Base-by-base conservation (phyloP, 2,113 vertebrate genomes). In the Elephas maximus region DNA sequence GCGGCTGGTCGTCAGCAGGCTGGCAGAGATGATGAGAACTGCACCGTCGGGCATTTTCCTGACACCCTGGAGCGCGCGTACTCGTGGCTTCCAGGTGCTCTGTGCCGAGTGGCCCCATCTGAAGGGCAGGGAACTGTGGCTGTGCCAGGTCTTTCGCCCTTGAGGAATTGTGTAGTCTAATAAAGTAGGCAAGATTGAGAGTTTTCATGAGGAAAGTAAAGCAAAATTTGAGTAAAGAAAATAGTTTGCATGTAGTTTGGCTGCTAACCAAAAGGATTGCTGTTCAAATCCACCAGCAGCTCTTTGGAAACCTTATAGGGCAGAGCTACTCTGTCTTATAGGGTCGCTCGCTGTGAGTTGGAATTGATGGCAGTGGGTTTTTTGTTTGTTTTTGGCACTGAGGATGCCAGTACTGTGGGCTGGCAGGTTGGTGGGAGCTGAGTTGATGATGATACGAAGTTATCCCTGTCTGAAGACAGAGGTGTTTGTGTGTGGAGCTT, bases 391-490 rank as follows among this genome's bases (percentile, higher is more conserved):
- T 53, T 53, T 37, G 37, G 37, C 37, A 7, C 90, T 69, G 8
- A 51, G 44, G 71, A 10, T 0, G 30, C 23, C 9, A 14, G 28
- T 28, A 24, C 15, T 23, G 8, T 60, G 67, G n/a, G 23, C 73
- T 26, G 88, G 79, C 26, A 9, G 23, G 5, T 9, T 9, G 28
- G 15, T 14, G 30, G 41, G 79, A 79, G 81, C 93, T 63, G 96
- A 96, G 60, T 65, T 33, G 2, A 0, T 93, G 97, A 97, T 97
- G 96, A 97, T 93, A 24, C 23, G 7, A 90, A 95, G 97, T 97
- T 98, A 95, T 97, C 97, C 85, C 74, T 97, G 33, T 71, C 93
- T 94, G 89, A 97, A 97, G 95, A 96, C 74, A 7, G 53, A 48
- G 0, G 86, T 48, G 78, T 97, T 82, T 21, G 5, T 62, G 41